Evolutionary conservation across 1,140 invertebrate species (phyloP).

Genomic region (Euura lappo): DNA sequence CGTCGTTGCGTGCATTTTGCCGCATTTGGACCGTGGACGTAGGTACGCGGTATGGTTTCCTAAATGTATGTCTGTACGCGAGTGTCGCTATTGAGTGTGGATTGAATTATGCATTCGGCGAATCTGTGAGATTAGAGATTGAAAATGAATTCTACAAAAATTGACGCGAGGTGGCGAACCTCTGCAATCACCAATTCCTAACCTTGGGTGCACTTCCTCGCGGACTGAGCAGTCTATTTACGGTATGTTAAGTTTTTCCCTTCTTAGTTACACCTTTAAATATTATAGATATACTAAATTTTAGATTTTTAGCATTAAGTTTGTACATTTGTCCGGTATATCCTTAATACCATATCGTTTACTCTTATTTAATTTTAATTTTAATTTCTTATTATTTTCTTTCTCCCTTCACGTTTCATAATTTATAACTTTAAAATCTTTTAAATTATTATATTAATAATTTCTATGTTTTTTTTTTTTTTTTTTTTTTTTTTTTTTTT

Average conservation of each 20-base stretch:
- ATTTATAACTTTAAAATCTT: slow-evolving; percentile 57
- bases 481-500: slow-evolving; percentile 46
- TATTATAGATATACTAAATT: slow-evolving; percentile 55
- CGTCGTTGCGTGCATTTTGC: too few relatives aligned
- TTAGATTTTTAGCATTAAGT: slow-evolving; percentile 53
- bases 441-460: slow-evolving; percentile 57
- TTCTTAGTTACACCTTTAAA: slow-evolving; percentile 32
- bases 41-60: too few relatives aligned
- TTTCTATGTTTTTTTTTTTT: slow-evolving; percentile 53
- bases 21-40: too few relatives aligned
- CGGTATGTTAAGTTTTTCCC: neutral
- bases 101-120: too few relatives aligned
- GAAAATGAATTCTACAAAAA: neutral
- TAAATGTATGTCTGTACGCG: too few relatives aligned
- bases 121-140: too few relatives aligned
- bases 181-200: neutral
- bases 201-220: neutral
- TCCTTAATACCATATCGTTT: slow-evolving; percentile 26
- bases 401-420: slow-evolving; percentile 38
- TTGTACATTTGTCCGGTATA: slow-evolving; percentile 54
- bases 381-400: slow-evolving; percentile 33
- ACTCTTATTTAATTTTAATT: slow-evolving; percentile 31
- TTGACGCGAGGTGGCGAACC: neutral
- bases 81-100: too few relatives aligned
- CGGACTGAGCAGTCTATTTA: neutral